Conservation (phyloP, 2,113 vertebrate species). For the Tachuris rubrigastra region DNA sequence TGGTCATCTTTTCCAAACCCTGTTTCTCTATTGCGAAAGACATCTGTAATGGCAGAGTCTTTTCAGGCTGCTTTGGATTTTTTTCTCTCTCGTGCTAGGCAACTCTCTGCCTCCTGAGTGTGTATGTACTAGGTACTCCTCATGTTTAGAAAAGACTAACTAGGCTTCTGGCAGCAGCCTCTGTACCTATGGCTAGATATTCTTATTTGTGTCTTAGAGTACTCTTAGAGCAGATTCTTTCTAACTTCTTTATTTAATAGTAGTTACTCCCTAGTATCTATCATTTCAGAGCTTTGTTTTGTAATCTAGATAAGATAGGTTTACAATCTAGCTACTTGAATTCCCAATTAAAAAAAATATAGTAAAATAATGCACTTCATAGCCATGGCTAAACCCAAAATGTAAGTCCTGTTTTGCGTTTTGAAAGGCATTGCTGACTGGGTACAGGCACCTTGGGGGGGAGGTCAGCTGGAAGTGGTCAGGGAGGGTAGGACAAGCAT, state of each 20-base stretch:
- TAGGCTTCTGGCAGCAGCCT: background rate
- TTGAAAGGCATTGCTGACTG: background rate
- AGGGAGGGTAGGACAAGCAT: background rate
- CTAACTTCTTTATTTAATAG: background rate
- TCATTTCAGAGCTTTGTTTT: background rate
- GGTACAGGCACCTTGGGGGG: fast-evolving
- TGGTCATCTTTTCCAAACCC: background rate
- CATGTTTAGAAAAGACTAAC: background rate
- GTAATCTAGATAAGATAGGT: background rate
- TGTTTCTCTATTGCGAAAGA: background rate
- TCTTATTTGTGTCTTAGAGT: background rate
- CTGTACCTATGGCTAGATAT: background rate
- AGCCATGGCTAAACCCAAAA: background rate
- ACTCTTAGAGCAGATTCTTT: background rate
- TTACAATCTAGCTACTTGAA: background rate
- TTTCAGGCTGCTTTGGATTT: background rate
- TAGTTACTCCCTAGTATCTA: background rate
- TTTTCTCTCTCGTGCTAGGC: background rate
- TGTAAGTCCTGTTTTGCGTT: background rate
- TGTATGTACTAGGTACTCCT: background rate
- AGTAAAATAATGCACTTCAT: background rate
- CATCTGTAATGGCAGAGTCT: background rate
- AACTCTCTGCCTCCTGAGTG: background rate
- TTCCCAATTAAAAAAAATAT: background rate
- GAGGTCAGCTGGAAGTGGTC: no score